A percentile compares a stretch with the other conserved stretches of the same genome.
Conservation (phyloP, 2,888 invertebrate species). For the Drosophila demipolita region DNA sequence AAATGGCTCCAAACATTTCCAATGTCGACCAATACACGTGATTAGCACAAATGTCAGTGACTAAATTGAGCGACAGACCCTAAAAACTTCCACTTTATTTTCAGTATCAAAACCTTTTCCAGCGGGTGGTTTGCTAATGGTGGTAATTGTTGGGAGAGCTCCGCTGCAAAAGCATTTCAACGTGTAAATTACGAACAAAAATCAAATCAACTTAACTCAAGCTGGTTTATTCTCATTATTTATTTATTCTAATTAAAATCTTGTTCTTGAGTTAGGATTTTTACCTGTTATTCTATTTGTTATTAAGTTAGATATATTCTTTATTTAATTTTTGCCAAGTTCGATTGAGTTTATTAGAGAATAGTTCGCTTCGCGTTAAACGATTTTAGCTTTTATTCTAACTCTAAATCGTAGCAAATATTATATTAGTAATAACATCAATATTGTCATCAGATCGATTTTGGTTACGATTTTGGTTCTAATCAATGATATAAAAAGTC, state of each 20-base stretch:
- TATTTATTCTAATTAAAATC: not conserved
- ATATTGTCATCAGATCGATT: not conserved
- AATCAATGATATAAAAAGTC: not conserved
- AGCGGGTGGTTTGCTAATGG: not conserved
- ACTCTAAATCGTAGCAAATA: not conserved
- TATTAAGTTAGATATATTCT: not conserved
- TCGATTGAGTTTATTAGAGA: not conserved
- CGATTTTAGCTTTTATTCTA: not conserved
- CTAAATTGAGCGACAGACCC: constrained; percentile 31
- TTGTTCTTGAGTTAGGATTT: not conserved
- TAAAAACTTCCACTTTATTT: constrained; percentile 21
- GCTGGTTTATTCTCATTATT: not conserved
- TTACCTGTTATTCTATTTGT: not conserved
- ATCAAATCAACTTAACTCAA: not conserved
- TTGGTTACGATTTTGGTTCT: not conserved
- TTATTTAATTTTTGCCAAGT: not conserved
- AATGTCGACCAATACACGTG: constrained; percentile 46
- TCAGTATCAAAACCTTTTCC: constrained; percentile 1
- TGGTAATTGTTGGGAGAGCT: not conserved
- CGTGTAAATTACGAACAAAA: not conserved
- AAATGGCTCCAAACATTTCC: constrained; percentile 15
- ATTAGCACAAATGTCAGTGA: constrained; percentile 52
- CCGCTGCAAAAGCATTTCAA: not conserved
- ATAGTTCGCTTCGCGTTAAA: not conserved
- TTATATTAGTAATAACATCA: not conserved